Conservation (phyloP, 2,888 invertebrate genomes). For the Syrista parreyssii region DNA sequence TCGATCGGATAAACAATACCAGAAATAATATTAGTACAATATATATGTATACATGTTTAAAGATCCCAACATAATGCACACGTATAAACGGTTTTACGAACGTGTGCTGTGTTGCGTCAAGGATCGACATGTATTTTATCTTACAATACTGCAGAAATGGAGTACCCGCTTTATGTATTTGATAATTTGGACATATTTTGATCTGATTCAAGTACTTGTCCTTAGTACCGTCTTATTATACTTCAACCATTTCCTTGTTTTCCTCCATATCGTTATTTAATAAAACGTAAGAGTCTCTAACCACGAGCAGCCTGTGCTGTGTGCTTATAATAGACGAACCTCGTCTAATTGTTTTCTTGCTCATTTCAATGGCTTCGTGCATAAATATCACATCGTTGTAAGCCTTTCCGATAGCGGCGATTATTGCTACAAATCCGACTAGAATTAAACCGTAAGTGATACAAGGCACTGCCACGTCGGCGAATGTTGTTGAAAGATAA, state of each 20-base stretch:
- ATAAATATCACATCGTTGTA: slow-evolving; percentile 80
- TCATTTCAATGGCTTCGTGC: slow-evolving; percentile 82
- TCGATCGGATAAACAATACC: not conserved
- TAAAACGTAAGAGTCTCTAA: slow-evolving; percentile 71
- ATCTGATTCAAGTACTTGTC: not conserved
- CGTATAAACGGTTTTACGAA: not conserved
- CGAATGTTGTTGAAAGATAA: slow-evolving; percentile 82
- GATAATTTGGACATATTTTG: not conserved
- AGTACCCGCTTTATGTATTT: not conserved
- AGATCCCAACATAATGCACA: not conserved
- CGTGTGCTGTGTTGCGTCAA: not conserved
- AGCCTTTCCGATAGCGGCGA: slow-evolving; percentile 76
- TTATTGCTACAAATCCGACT: slow-evolving; percentile 74
- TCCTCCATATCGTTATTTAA: slow-evolving; percentile 56
- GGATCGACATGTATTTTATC: not conserved
- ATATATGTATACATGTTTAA: not conserved
- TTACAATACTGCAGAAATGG: not conserved
- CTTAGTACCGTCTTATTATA: slow-evolving; percentile 19
- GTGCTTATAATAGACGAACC: slow-evolving; percentile 74
- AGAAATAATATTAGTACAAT: not conserved
- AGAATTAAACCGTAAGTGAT: slow-evolving; percentile 80
- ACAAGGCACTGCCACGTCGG: slow-evolving; percentile 77
- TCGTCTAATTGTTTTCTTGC: slow-evolving; percentile 77
- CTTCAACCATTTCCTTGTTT: slow-evolving; percentile 24
- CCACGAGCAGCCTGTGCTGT: slow-evolving; percentile 71